Conservation (phyloP, 2,113 vertebrate species). For the rabbit (Oryctolagus cuniculus) region DNA sequence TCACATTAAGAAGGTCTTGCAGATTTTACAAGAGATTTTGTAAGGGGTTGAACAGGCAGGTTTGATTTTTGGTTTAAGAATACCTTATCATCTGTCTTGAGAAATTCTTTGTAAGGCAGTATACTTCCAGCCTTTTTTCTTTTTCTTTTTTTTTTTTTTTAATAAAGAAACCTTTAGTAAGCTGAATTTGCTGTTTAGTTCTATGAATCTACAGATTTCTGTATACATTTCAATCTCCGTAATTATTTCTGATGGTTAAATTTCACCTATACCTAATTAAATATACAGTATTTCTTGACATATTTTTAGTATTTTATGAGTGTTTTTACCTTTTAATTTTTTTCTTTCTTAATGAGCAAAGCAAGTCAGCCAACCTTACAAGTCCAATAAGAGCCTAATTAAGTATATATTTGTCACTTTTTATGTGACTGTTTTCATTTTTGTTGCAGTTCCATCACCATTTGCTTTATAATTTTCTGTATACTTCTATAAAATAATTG, state of each 20-base stretch:
- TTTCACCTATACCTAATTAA: constrained; percentile 13
- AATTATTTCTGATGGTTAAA: constrained; percentile 9
- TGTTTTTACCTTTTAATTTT: not conserved
- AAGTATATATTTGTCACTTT: not conserved
- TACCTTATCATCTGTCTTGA: not conserved
- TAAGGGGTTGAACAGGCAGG: not conserved
- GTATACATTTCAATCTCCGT: not conserved
- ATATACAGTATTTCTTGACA: not conserved
- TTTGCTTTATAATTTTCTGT: constrained; percentile 16
- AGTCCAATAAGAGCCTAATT: not conserved
- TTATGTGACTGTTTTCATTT: not conserved
- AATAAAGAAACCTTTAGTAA: constrained; percentile 39
- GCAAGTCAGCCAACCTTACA: not conserved
- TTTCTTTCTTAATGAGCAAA: not conserved
- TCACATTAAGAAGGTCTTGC: not conserved
- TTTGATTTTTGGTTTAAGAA: constrained; percentile 31
- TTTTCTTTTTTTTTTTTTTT: not conserved
- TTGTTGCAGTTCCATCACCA: not conserved
- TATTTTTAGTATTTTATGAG: not conserved
- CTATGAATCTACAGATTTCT: not conserved
- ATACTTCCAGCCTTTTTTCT: not conserved
- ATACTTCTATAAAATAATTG: constrained; percentile 25
- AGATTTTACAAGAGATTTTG: not conserved
- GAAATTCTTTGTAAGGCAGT: not conserved
- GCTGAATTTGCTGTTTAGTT: not conserved